These are phyloP conservation scores for Empidonax traillii DNA, from an alignment of 2,113 vertebrate species.

Conservation along the genomic window DNA sequence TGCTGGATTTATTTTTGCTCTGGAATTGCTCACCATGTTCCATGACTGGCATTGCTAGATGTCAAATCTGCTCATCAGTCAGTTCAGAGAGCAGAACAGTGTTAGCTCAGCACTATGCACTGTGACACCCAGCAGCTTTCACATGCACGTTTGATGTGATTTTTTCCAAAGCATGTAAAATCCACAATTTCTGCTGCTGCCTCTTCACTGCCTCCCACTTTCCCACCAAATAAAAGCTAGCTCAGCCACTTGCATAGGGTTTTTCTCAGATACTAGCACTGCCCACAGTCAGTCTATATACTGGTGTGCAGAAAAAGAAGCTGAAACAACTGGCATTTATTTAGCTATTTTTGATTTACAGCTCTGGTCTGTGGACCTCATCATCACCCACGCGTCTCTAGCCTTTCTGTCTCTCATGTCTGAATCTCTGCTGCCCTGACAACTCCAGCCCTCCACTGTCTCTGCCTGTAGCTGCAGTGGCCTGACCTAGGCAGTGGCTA, in stretches of 20 bases:
- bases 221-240: background rate
- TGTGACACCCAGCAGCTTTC: background rate
- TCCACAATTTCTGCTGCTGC: background rate
- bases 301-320: background rate
- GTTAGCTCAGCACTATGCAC: background rate
- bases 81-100: background rate
- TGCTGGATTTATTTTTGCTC: background rate
- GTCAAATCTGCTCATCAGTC: background rate
- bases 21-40: background rate
- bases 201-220: slow-evolving; percentile 13
- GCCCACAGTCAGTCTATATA: background rate
- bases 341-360: background rate
- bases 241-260: background rate
- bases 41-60: background rate
- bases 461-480: background rate
- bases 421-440: rapidly evolving
- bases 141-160: background rate
- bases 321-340: background rate
- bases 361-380: background rate
- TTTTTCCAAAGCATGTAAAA: background rate
- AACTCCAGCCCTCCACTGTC: background rate
- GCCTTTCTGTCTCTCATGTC: background rate
- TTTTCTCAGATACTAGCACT: background rate
- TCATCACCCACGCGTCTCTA: background rate
- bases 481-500: background rate